A percentile compares a stretch with the other conserved stretches of the same genome.
Conservation (phyloP, 2,888 invertebrate species). For the Agonopterix heracliana region DNA sequence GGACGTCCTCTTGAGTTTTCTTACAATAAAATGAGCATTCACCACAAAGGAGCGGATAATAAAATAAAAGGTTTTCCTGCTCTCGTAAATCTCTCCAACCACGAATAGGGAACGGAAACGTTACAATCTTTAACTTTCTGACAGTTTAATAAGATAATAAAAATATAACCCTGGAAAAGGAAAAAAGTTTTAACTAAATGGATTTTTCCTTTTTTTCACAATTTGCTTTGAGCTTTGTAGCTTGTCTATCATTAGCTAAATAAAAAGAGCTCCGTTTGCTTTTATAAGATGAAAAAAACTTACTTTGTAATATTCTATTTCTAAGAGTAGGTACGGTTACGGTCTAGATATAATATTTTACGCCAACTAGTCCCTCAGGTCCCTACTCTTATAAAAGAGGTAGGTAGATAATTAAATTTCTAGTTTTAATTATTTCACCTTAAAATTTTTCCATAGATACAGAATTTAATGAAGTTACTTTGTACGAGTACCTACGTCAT, state of each 20-base stretch:
- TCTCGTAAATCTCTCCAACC: slow-evolving; percentile 56
- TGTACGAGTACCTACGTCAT: no score
- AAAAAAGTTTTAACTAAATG: slow-evolving; percentile 31
- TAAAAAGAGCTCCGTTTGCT: neutral
- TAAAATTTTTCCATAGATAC: no score
- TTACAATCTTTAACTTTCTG: slow-evolving; percentile 70
- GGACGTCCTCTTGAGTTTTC: slow-evolving; percentile 6
- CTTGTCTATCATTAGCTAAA: slow-evolving; percentile 7
- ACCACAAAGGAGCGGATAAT: slow-evolving; percentile 52
- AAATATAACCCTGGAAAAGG: slow-evolving; percentile 54
- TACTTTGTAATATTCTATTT: neutral
- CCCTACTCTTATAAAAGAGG: neutral
- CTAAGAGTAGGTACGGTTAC: no score
- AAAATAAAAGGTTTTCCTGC: slow-evolving; percentile 53
- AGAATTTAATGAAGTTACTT: no score
- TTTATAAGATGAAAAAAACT: neutral
- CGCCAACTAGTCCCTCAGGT: neutral
- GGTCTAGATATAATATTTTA: no score
- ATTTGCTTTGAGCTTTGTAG: slow-evolving; percentile 16
- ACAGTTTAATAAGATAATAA: slow-evolving; percentile 73
- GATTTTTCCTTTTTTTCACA: slow-evolving; percentile 26
- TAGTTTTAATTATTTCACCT: neutral
- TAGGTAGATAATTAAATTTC: neutral
- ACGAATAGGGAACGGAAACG: slow-evolving; percentile 59
- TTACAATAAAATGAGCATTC: slow-evolving; percentile 32